phyloP scores from a whole-genome alignment of 1,140 invertebrate genomes.

The Orchestia grillus region DNA sequence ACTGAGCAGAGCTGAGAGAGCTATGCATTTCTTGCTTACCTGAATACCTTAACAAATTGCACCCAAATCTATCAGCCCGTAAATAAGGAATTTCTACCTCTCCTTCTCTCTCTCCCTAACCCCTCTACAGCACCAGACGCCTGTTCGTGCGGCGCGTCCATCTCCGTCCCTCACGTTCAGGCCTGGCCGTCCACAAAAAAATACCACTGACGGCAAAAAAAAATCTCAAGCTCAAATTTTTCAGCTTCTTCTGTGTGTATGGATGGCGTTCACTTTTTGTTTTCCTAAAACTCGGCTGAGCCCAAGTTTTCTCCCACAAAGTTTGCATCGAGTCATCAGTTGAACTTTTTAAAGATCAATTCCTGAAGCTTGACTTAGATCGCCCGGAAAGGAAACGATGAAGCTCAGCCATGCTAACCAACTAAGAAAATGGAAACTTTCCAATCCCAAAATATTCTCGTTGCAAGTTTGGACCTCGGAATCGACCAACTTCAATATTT shows the following conservation, averaged over 20 bases:
- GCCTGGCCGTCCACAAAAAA: background rate
- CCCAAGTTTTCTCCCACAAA: background rate
- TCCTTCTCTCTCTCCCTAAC: too few species aligned
- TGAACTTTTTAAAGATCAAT: conserved; percentile 46
- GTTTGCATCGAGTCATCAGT: background rate
- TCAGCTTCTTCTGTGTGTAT: background rate
- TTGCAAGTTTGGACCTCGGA: background rate
- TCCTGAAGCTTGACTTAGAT: background rate
- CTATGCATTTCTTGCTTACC: background rate
- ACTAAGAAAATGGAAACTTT: background rate
- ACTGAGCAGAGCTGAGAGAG: background rate
- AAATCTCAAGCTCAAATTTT: background rate
- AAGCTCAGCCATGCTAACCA: background rate
- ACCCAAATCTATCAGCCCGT: background rate
- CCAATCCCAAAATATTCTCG: background rate
- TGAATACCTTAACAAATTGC: background rate
- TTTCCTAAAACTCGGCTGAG: background rate
- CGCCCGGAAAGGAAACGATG: background rate
- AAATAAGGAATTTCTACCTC: background rate
- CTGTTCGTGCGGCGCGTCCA: background rate
- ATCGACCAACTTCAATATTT: background rate
- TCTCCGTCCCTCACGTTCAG: background rate
- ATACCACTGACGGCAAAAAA: background rate
- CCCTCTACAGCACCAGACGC: background rate
- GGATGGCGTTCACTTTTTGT: conserved; percentile 2